phyloP scores from a whole-genome alignment of 2,888 invertebrate species.

The Metalampra italica region DNA sequence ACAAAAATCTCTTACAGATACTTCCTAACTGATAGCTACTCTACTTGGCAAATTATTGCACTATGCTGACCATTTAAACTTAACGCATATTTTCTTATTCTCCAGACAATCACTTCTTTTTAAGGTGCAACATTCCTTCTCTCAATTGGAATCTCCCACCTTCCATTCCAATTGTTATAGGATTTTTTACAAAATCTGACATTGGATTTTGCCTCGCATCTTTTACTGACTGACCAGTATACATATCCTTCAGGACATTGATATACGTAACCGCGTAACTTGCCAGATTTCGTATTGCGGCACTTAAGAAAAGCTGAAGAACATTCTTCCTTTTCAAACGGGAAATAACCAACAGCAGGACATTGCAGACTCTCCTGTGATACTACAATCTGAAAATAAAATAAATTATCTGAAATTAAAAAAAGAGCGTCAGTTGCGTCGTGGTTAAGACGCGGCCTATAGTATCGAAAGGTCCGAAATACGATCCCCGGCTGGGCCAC shows the following conservation, averaged over 20 bases:
- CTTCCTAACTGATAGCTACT: neutral
- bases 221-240: conserved; percentile 87
- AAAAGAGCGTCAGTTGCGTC: no score
- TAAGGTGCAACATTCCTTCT: conserved; percentile 62
- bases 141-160: conserved; percentile 79
- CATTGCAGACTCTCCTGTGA: conserved; percentile 77
- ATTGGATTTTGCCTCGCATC: conserved; percentile 83
- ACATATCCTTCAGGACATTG: conserved; percentile 87
- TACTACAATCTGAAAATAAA: conserved; percentile 79
- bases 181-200: conserved; percentile 79
- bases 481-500: no score
- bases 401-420: conserved; percentile 5
- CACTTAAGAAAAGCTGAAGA: conserved; percentile 86
- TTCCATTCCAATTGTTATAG: conserved; percentile 50
- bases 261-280: conserved; percentile 83
- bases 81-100: neutral
- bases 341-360: conserved; percentile 82
- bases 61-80: conserved; percentile 1
- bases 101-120: neutral
- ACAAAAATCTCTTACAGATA: neutral
- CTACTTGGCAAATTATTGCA: conserved; percentile 18
- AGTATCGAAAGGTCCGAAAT: no score
- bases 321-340: conserved; percentile 83
- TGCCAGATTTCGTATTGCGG: conserved; percentile 61
- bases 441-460: no score